Conservation (phyloP, 2,888 invertebrate species). For the Eubasilissa splendida region DNA sequence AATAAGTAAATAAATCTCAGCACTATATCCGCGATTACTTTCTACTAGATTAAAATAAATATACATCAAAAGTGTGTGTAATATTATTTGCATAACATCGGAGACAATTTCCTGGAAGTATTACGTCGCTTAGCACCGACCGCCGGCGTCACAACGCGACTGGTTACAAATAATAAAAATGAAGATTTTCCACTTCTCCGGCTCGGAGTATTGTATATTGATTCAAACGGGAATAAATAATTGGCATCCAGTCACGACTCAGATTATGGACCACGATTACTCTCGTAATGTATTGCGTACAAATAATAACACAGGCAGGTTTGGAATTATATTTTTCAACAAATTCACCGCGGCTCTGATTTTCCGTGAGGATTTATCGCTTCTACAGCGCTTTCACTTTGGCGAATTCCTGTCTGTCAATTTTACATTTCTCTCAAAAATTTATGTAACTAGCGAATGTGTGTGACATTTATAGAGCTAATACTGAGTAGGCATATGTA, state of each 20-base stretch:
- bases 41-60: too few species aligned
- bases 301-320: conserved; percentile 4
- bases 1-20: too few species aligned
- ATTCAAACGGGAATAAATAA: conserved; percentile 53
- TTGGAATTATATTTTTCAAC: conserved; percentile 12
- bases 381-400: neutral
- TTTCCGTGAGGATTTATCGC: conserved; percentile 9
- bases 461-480: neutral
- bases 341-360: conserved; percentile 4
- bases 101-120: neutral
- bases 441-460: neutral
- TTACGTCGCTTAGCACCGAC: neutral
- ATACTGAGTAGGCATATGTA: too few species aligned
- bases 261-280: conserved; percentile 54
- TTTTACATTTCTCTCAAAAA: neutral
- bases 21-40: too few species aligned
- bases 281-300: conserved; percentile 45
- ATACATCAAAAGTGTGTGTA: too few species aligned
- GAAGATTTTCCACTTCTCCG: conserved; percentile 35
- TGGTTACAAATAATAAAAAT: conserved; percentile 9
- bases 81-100: neutral
- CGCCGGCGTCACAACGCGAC: neutral
- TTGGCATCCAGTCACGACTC: conserved; percentile 57
- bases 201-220: conserved; percentile 38
- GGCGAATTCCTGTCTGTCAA: neutral